Evolutionary conservation across 2,888 invertebrate species (phyloP), one percentile per base, ranked within the genome.

Genomic region (Cepaea hortensis): DNA sequence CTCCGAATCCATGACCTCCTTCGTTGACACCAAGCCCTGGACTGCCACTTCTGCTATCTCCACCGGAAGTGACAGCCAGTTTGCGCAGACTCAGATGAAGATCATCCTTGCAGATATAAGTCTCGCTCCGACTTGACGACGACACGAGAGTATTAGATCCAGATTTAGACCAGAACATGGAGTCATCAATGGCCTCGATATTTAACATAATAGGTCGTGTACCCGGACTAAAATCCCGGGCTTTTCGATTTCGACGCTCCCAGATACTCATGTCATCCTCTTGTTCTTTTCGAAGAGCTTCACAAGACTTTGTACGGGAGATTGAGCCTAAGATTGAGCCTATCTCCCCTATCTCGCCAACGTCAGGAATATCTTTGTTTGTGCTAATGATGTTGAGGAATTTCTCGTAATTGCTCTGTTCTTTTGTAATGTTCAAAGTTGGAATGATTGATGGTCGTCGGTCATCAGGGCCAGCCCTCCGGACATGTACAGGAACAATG

Each of bases 341-440:
- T 35, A 35, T 35, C 5, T 75, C 81, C 4, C 55, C 86, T 0
- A 55, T 18, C 4, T 72, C 65, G 13, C 15, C 46, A 13, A 72
- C 3, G 11, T 65, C 72, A 11, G 55, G 55, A 23, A 15, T 46
- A 1, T 65, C 75, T 48, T 76, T 81, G 13, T 82, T 82, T 7
- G 20, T 46, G 55, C 65, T 80, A 15, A 87, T 84, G n/a, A 77
- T 87, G 77, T 72, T 83, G 3, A 87, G 72, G 55, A 87, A 87
- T 76, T 80, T 83, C 62, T 87, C 87, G 70, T 80, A 84, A 46
- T 87, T 87, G 62, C 79, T 84, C n/a, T 87, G 83, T 46, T 87
- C 87, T 23, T 84, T 87, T 0, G 86, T 81, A n/a, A 86, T 82
- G 50, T 86, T 86, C 46, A 86, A 15, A 20, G 77, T 76, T 1